A percentile compares a stretch with the other conserved stretches of the same genome.
Conservation (phyloP, 2,888 invertebrate genomes). For the Lumbricus terrestris region DNA sequence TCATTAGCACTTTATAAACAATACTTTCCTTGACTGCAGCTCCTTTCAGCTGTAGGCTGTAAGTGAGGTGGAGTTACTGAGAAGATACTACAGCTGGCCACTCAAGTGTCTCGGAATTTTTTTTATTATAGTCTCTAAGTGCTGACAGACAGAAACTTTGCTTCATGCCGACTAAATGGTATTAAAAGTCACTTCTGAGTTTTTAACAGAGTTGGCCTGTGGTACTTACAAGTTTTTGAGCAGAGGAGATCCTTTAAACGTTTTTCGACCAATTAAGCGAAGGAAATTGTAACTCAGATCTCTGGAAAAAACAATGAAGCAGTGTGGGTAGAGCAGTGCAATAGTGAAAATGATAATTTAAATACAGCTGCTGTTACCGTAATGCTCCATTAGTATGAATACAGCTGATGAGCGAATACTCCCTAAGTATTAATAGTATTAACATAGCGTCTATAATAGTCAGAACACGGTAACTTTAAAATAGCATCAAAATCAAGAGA, state of each 20-base stretch:
- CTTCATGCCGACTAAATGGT: background rate
- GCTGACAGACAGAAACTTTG: background rate
- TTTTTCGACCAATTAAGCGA: slow-evolving; percentile 79
- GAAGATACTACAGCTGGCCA: background rate
- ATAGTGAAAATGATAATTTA: background rate
- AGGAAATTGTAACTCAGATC: slow-evolving; percentile 90
- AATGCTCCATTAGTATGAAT: too few relatives aligned
- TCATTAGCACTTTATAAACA: background rate
- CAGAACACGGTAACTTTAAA: too few relatives aligned
- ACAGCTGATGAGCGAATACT: too few relatives aligned
- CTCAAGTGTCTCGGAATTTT: background rate
- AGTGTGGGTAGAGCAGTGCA: background rate
- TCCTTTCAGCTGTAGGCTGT: background rate
- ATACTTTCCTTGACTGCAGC: background rate
- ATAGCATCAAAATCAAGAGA: too few relatives aligned
- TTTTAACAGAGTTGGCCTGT: slow-evolving; percentile 76
- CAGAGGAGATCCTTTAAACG: slow-evolving; percentile 78
- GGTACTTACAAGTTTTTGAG: slow-evolving; percentile 76
- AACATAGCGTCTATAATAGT: too few relatives aligned
- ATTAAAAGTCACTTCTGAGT: slow-evolving; percentile 69
- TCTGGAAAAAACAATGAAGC: too few relatives aligned
- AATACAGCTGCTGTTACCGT: background rate
- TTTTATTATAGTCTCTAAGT: background rate
- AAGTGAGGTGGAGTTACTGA: background rate
- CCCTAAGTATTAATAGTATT: too few relatives aligned